Conservation (phyloP, 2,113 vertebrate genomes). For the Opisthocomus hoazin region DNA sequence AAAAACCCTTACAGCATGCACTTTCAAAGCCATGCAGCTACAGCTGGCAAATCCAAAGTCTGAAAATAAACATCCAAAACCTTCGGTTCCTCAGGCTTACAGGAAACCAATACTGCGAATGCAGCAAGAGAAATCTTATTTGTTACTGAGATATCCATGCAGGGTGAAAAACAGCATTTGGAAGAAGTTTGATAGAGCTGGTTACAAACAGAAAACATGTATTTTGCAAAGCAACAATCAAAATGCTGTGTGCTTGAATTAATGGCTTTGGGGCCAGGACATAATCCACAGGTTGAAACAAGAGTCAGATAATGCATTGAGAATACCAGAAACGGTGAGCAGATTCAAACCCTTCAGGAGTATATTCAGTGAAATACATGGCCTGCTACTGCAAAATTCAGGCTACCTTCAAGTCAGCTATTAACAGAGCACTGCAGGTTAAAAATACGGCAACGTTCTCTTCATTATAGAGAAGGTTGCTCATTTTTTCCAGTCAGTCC, state of each 20-base stretch:
- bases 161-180: not conserved
- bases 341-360: not conserved
- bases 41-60: not conserved
- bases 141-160: not conserved
- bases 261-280: not conserved
- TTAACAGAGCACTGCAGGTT: not conserved
- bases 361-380: not conserved
- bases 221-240: not conserved
- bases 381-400: not conserved
- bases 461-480: not conserved
- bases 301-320: not conserved
- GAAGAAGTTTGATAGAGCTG: not conserved
- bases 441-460: not conserved
- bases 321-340: not conserved
- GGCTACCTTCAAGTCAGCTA: not conserved
- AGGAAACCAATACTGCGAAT: not conserved
- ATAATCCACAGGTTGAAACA: not conserved
- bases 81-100: not conserved
- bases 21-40: not conserved
- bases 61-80: not conserved
- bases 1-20: accelerated
- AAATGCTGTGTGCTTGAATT: not conserved
- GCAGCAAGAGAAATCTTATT: not conserved
- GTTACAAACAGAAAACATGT: not conserved
- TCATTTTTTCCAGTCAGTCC: not conserved